phyloP scores from a whole-genome alignment of 2,113 vertebrate genomes.

The Pardalotus punctatus region DNA sequence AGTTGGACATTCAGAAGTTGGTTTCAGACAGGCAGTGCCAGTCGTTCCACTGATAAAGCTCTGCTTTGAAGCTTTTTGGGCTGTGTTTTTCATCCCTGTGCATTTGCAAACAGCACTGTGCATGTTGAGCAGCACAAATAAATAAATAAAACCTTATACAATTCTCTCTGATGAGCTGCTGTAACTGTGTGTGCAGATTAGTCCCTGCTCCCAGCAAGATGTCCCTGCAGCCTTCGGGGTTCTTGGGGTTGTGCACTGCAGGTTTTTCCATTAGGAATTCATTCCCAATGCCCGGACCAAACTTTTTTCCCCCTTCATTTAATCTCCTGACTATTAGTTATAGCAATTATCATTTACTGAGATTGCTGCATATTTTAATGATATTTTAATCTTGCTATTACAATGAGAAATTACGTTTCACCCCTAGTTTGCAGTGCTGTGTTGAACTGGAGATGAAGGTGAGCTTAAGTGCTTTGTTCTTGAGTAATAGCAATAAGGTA shows the following conservation, averaged over 20 bases:
- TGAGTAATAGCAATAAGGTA: background rate
- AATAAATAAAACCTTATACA: background rate
- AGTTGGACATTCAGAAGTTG: background rate
- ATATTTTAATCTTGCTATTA: conserved; percentile 5
- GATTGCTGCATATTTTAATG: background rate
- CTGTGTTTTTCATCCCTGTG: background rate
- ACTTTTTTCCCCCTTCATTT: background rate
- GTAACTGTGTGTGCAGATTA: conserved; percentile 4
- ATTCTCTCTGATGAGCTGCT: background rate
- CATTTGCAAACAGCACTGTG: background rate
- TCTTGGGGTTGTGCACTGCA: background rate
- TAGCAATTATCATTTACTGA: background rate
- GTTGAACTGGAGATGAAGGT: background rate
- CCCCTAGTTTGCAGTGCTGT: background rate
- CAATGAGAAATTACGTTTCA: background rate
- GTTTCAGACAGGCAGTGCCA: background rate
- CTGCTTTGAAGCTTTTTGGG: background rate
- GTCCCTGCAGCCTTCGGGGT: background rate
- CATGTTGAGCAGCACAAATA: background rate
- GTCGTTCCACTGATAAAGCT: background rate
- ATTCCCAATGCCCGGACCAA: background rate
- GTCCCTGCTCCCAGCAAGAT: background rate
- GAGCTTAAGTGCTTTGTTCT: background rate
- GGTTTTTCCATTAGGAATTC: background rate
- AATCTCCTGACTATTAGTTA: background rate